Percentiles rank a stretch among this genome's conserved stretches.
Evolutionary conservation across 2,888 invertebrate species (phyloP).

Genomic region (Drosophila subsilvestris): DNA sequence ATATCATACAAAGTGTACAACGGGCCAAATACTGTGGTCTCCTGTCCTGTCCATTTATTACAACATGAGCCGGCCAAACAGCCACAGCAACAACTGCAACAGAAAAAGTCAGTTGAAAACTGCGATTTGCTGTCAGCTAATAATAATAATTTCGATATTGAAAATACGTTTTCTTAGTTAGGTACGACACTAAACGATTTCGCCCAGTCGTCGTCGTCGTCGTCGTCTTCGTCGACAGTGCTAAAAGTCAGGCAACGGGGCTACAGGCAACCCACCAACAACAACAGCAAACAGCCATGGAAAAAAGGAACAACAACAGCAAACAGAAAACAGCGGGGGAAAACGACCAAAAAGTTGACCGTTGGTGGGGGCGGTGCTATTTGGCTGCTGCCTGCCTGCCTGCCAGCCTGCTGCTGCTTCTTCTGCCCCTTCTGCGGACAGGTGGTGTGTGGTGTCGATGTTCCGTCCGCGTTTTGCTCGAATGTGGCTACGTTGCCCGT

Average conservation of each 20-base stretch:
- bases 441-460: conserved; percentile 78
- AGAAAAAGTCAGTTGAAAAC: conserved; percentile 70
- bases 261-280: conserved; percentile 28
- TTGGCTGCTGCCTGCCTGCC: conserved; percentile 48
- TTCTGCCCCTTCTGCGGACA: conserved; percentile 68
- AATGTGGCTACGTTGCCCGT: conserved; percentile 49
- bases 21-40: conserved; percentile 45
- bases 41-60: conserved; percentile 77
- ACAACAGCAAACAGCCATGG: not conserved
- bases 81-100: conserved; percentile 40
- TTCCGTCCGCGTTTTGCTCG: conserved; percentile 47
- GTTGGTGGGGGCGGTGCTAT: conserved; percentile 78
- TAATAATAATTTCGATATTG: conserved; percentile 83
- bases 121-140: conserved; percentile 82
- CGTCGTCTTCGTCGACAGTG: conserved; percentile 48
- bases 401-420: conserved; percentile 33
- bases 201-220: conserved; percentile 63
- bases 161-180: conserved; percentile 83
- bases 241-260: conserved; percentile 75
- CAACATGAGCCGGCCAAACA: conserved; percentile 71
- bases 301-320: conserved; percentile 37
- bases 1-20: conserved; percentile 75
- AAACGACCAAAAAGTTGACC: conserved; percentile 65
- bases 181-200: conserved; percentile 82
- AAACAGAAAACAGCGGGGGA: conserved; percentile 43